Base-by-base conservation (phyloP, 2,797 vertebrate genomes). In the Hydrophis major region DNA sequence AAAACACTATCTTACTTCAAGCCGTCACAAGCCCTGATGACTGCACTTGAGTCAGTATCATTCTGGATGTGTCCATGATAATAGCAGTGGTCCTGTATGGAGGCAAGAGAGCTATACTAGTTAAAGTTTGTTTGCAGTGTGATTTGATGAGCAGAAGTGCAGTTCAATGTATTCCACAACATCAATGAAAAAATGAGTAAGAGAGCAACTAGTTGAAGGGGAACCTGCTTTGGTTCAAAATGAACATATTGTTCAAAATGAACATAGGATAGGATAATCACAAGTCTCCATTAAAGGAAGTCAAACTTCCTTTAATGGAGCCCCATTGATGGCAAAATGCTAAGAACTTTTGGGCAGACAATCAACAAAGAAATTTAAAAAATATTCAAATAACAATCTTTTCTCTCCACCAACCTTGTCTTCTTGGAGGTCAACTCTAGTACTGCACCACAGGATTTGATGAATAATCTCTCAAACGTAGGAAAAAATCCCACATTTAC, bases 71-170 rank as follows among this genome's bases (percentile, higher is more conserved):
- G 91, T 11, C 98, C 98, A 86, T 97, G 95, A 0, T 98, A 98
- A 25, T 97, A 98, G 50, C 98, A 98, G 89, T 97, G 95, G 93
- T 98, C 97, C 98, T 98, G 93, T 37, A 4, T 56, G 57, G n/a
- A 87, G 53, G 59, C 6, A 89, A 83, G 56, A 59, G 32, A 0
- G 1, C 20, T 1, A 61, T 14, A 3, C 18, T 0, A 3, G 37
- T 37, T 2, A 69, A 69, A 32, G 14, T 2, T 32, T 69, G 14
- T 69, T 69, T 27, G 0, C 4, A 18, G 4, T 20, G 66, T 60
- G 74, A 1, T 0, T 27, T 61, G 53, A n/a, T 25, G 1, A n/a
- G 37, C 27, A 0, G 0, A 13, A 6, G 20, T 56, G 25, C 56
- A 10, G 6, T 50, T 11, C 22, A 56, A 20, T 0, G 22, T 53